Percentiles rank a stretch among this genome's conserved stretches.
Conservation (phyloP, 37 sponge, comb jelly and placozoan genomes). For the Beroe forskalii region DNA sequence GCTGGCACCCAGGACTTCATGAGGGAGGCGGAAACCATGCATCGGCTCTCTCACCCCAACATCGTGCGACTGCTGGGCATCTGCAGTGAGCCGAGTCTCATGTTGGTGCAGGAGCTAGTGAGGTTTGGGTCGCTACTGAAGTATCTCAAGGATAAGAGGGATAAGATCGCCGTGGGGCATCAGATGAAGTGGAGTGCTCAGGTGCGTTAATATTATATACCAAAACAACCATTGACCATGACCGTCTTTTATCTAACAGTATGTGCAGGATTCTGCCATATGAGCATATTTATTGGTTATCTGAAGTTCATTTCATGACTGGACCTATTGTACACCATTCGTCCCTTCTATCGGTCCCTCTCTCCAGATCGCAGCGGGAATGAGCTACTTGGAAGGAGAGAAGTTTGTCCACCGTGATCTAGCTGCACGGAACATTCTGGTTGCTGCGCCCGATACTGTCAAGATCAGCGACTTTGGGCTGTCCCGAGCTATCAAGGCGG, state of each 20-base stretch:
- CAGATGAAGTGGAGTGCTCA: conserved; percentile 91
- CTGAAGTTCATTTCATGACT: no score
- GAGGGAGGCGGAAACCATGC: conserved; percentile 89
- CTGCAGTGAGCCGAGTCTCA: background rate
- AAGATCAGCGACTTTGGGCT: conserved; percentile 99
- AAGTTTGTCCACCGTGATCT: no score
- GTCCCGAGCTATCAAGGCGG: conserved; percentile 88
- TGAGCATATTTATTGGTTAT: no score
- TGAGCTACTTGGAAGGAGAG: conserved; percentile 90
- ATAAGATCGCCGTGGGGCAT: conserved; percentile 67
- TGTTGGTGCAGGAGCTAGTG: conserved; percentile 76
- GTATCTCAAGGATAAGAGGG: conserved; percentile 75
- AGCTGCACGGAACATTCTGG: conserved; percentile 94
- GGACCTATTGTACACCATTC: no score
- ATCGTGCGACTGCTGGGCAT: conserved; percentile 82
- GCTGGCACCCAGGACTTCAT: conserved; percentile 79
- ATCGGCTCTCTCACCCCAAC: conserved; percentile 82
- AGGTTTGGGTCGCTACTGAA: conserved; percentile 79
- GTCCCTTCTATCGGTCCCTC: no score
- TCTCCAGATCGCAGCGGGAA: conserved; percentile 69
- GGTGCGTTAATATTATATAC: no score
- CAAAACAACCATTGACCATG: conserved; percentile 18
- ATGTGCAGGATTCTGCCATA: no score
- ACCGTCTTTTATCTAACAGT: no score
- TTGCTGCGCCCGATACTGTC: conserved; percentile 73